Evolutionary conservation across 2,113 vertebrate species (phyloP).

Genomic region (Nipponia nippon): DNA sequence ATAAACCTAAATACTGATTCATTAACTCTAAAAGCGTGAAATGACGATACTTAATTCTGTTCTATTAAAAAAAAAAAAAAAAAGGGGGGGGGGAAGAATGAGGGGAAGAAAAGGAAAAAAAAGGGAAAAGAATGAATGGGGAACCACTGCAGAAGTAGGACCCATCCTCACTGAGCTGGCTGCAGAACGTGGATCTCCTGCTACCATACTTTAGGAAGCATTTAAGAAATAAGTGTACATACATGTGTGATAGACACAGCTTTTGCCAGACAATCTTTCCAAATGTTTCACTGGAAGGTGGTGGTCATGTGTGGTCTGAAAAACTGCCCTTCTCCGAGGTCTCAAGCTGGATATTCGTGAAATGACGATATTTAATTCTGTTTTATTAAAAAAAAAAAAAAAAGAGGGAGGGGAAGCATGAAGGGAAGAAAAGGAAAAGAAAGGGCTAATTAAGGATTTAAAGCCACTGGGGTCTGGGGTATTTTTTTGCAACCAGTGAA

Average conservation of each 20-base stretch:
- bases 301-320: background rate
- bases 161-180: background rate
- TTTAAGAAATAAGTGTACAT: background rate
- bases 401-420: background rate
- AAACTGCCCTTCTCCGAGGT: background rate
- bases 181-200: background rate
- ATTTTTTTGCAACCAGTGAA: background rate
- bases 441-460: slow-evolving; percentile 6
- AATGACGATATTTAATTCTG: too few species aligned
- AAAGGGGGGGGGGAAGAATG: background rate
- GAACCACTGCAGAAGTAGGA: background rate
- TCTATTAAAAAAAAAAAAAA: background rate
- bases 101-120: background rate
- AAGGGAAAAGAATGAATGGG: background rate
- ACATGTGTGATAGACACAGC: background rate
- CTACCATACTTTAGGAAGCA: background rate
- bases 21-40: background rate
- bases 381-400: background rate
- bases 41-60: background rate
- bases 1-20: background rate
- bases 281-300: background rate
- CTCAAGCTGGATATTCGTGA: background rate
- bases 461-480: background rate
- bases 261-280: background rate
- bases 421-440: background rate